These are phyloP conservation scores for Brachionus sp. DNA, from an alignment of 1,140 invertebrate species.

Conservation along the genomic window DNA sequence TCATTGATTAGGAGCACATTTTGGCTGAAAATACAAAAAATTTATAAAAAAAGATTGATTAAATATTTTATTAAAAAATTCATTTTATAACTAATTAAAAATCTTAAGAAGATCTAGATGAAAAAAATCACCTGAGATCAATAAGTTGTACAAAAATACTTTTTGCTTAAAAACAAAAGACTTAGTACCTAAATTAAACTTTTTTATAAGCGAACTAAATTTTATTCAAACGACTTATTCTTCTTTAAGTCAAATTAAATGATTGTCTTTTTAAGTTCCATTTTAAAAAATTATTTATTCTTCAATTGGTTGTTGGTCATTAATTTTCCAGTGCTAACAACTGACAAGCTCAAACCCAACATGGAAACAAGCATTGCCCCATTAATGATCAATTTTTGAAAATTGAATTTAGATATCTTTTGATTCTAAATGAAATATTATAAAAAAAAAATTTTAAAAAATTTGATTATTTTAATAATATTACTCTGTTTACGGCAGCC, in stretches of 20 bases:
- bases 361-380: conserved; percentile 8
- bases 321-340: conserved; percentile 25
- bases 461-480: neutral
- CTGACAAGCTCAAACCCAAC: neutral
- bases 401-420: neutral
- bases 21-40: neutral
- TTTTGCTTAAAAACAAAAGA: neutral
- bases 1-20: neutral
- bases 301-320: conserved; percentile 13
- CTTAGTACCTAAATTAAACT: neutral
- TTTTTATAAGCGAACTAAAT: neutral
- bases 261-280: neutral
- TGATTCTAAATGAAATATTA: neutral
- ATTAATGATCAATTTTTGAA: conserved; percentile 22
- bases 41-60: neutral
- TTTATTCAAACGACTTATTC: neutral
- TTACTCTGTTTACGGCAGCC: neutral
- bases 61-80: conserved; percentile 39
- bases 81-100: neutral
- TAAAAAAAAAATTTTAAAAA: neutral
- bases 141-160: neutral
- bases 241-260: neutral
- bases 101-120: neutral
- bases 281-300: neutral
- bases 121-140: neutral